Percentiles rank a stretch among this genome's conserved stretches.
Evolutionary conservation across 2,113 vertebrate genomes (phyloP).

Genomic region (Ammodytes dubius): DNA sequence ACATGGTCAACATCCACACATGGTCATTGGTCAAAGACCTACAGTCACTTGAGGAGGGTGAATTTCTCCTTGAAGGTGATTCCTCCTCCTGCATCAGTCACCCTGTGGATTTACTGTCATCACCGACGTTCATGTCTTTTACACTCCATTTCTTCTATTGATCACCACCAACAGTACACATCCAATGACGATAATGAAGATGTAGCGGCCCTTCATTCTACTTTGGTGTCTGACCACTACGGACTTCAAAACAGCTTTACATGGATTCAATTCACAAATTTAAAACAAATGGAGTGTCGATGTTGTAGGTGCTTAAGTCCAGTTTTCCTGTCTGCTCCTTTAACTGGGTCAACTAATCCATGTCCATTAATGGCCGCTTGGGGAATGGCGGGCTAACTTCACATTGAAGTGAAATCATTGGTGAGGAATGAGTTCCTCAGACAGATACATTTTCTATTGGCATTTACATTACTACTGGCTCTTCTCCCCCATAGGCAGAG

Average conservation of each 20-base stretch:
- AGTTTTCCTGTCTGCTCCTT: constrained; percentile 3
- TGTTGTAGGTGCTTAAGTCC: not conserved
- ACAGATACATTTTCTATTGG: constrained; percentile 12
- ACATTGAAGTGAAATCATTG: constrained; percentile 6
- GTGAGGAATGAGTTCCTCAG: constrained; percentile 1
- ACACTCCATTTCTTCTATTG: not conserved
- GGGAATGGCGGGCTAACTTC: not conserved
- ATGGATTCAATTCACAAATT: not conserved
- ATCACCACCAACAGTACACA: constrained; percentile 1
- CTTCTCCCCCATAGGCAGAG: not conserved
- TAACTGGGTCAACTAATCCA: constrained; percentile 4
- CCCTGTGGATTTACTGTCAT: not conserved
- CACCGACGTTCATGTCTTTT: not conserved
- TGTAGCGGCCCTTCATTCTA: not conserved
- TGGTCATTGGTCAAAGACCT: no score
- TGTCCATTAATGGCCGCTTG: constrained; percentile 2
- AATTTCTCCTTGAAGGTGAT: not conserved
- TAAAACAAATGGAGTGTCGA: not conserved
- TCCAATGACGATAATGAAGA: not conserved
- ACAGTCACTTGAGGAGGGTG: no score
- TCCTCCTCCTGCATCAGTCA: not conserved
- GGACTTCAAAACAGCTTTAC: constrained; percentile 3
- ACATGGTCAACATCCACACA: no score
- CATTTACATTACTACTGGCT: not conserved
- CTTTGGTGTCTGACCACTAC: not conserved